Base-by-base conservation (phyloP, 23 tunicate species). In the Clavelina lepadiformis region DNA sequence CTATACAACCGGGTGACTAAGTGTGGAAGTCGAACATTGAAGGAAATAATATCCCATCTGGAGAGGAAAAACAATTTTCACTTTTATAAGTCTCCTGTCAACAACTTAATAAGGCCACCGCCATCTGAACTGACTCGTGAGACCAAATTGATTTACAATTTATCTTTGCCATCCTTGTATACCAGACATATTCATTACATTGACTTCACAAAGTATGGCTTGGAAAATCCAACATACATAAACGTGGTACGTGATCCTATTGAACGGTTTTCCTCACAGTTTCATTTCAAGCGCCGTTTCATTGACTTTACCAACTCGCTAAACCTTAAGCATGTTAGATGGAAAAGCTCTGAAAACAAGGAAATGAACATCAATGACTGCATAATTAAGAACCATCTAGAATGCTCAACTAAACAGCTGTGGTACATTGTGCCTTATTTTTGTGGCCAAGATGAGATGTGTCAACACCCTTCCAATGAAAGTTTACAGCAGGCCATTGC, bases 11-110 rank as follows among this genome's bases (percentile, higher is more conserved):
- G 98, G 2, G 94, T 93, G 35, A 87, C 86, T 47, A 93, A 93
- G 73, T 93, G 98, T 73, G 98, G 98, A 22, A 93, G 98, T 51
- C 81, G 98, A 24, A 75, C 98, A 5, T 34, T 93, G 83, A 72
- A 78, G 24, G 32, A 59, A 36, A 56, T 85, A 0, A 74, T 93
- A 2, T 2, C 60, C 18, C 22, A 35, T 3, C 65, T 85, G 27
- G 32, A 82, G 11, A 58, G 53, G 24, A 32, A 38, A 36, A 82
- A 91, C 67, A 56, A 60, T 3, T 82, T 67, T 51, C 41, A 51
- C 6, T 83, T 77, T 57, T 89, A 67, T 69, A 1, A 47, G 8
- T 89, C 97, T 2, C 56, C 60, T 1, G 47, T 89, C 26, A 65
- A 79, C 3, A 89, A 81, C 60, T 54, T 56, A 2, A 74, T 89